Conservation (phyloP, 2,797 vertebrate species). For the Lagodon rhomboides region DNA sequence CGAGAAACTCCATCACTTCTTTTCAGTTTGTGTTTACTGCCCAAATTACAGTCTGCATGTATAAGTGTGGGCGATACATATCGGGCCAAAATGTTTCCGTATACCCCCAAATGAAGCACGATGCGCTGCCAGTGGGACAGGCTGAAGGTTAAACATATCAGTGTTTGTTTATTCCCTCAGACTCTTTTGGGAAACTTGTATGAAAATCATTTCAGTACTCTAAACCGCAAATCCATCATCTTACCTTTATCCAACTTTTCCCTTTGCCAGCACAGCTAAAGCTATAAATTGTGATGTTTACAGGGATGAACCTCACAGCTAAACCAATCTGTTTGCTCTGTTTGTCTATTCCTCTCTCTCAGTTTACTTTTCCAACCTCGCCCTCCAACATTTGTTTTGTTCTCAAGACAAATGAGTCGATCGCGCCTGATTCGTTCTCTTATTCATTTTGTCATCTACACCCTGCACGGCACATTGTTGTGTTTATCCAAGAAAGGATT, state of each 20-base stretch:
- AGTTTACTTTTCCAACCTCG: constrained; percentile 13
- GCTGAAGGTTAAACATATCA: constrained; percentile 13
- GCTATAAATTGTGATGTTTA: constrained; percentile 23
- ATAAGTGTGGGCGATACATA: constrained; percentile 36
- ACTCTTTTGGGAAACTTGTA: constrained; percentile 11
- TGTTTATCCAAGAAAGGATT: constrained; percentile 64
- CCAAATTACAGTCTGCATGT: constrained; percentile 55
- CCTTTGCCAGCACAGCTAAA: background rate
- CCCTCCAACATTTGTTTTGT: constrained; percentile 35
- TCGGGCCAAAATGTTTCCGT: constrained; percentile 44
- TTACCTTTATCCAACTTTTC: background rate
- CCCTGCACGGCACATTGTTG: background rate
- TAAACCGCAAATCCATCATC: constrained; percentile 1
- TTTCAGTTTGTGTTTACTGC: constrained; percentile 53
- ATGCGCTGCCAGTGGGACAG: constrained; percentile 8
- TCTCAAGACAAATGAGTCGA: constrained; percentile 43
- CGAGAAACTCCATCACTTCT: constrained; percentile 50
- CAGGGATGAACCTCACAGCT: constrained; percentile 12
- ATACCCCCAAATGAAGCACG: constrained; percentile 37
- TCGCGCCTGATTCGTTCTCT: constrained; percentile 29
- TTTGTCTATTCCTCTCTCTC: constrained; percentile 19
- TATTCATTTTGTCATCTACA: constrained; percentile 38
- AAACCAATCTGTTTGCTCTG: constrained; percentile 25
- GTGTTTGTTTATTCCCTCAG: constrained; percentile 19
- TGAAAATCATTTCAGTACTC: constrained; percentile 3